These are phyloP conservation scores for Eustalomyia histrio DNA, from an alignment of 2,888 invertebrate genomes.

Conservation along the genomic window DNA sequence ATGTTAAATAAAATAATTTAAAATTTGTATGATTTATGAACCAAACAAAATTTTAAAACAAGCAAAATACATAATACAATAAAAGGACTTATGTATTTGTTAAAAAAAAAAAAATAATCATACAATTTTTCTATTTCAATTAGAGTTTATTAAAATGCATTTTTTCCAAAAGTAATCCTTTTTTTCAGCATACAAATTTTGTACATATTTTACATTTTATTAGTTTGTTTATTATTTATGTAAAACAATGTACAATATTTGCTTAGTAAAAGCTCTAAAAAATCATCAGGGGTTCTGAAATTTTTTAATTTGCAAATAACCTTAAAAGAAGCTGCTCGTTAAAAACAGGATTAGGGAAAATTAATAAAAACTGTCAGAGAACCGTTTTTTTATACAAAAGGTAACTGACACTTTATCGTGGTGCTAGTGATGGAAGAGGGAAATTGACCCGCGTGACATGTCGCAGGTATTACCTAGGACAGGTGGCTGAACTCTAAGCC, in stretches of 20 bases:
- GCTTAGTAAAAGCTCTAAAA: constrained; percentile 1
- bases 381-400: too few relatives aligned
- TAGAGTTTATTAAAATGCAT: constrained; percentile 56
- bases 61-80: constrained; percentile 22
- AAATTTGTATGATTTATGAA: constrained; percentile 48
- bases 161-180: constrained; percentile 16
- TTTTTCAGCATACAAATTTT: neutral
- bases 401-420: too few relatives aligned
- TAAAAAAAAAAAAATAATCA: neutral
- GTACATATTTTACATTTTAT: constrained; percentile 7
- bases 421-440: too few relatives aligned
- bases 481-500: too few relatives aligned
- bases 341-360: too few relatives aligned
- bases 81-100: neutral
- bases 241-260: neutral
- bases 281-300: neutral
- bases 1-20: constrained; percentile 43
- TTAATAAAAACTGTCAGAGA: too few relatives aligned
- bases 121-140: constrained; percentile 42
- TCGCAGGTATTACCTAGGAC: too few relatives aligned
- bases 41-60: constrained; percentile 28
- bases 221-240: neutral
- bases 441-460: too few relatives aligned
- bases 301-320: too few relatives aligned
- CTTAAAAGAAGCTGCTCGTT: too few relatives aligned